Base-by-base conservation (phyloP, 1,140 invertebrate species). In the Drosophila rufa region DNA sequence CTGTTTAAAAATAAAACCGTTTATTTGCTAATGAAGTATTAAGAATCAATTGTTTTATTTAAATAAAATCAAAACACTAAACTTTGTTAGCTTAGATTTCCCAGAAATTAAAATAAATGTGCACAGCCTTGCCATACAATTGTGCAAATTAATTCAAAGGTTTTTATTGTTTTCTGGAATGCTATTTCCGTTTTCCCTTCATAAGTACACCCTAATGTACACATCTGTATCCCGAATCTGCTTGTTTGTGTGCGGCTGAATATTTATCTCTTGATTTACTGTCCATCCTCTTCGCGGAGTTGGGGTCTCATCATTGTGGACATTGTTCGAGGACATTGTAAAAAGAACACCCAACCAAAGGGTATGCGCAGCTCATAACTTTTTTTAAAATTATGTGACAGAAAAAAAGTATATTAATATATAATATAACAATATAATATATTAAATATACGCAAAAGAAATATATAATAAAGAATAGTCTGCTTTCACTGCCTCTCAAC, bases 251-350 rank as follows among this genome's bases (percentile, higher is more conserved):
- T 61, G 46, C 50, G 17, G 25, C 25, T 66, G 69, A 55, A 76
- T 80, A 59, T 87, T 83, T 89, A 89, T 87, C 84, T 87, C 84
- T 89, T 89, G 83, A 87, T 87, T 89, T 89, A 89, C 83, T 82
- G 80, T 76, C 68, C 73, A 22, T 55, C 33, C 51, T 38, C 51
- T 4, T 22, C 51, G 22, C 33, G 19, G 68, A 55, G 30, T 40
- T 42, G 38, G 59, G 56, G 68, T 75, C 66, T 70, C 80, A 76
- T 89, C 75, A 77, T 80, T 77, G 70, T 42, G 42, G 48, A 59
- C 50, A 62, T 71, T 75, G 75, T 59, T 45, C 17, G 4, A 42
- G 48, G 19, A 65, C 47, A 53, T 65, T 75, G 53, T 67, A 22
- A 53, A 33, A 14, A 36, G 7, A 6, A 43, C 22, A 42, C 40